A percentile compares a stretch with the other conserved stretches of the same genome.
phyloP scores from a whole-genome alignment of 1,140 invertebrate genomes.

The Streblospio benedicti region DNA sequence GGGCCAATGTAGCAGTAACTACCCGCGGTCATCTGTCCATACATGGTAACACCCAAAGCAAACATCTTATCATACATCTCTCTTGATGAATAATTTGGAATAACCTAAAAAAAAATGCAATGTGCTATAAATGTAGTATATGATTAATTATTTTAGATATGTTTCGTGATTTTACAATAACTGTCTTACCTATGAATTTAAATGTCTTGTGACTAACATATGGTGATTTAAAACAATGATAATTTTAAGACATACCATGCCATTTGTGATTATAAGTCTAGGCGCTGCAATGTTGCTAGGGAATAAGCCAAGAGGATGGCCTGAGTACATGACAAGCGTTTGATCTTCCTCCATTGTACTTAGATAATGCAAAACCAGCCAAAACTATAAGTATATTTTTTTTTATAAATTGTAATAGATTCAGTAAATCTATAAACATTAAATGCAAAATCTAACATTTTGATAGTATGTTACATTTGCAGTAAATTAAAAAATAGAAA shows the following conservation, averaged over 20 bases:
- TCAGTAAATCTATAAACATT: background rate
- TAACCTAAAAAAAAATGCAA: slow-evolving; percentile 42
- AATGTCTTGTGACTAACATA: too few relatives aligned
- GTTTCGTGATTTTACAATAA: background rate
- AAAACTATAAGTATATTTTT: slow-evolving; percentile 50
- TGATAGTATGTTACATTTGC: too few relatives aligned
- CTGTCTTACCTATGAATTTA: background rate
- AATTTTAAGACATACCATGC: slow-evolving; percentile 51
- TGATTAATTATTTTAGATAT: background rate
- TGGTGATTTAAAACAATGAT: too few relatives aligned
- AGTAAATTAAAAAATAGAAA: too few relatives aligned
- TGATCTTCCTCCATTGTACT: slow-evolving; percentile 55
- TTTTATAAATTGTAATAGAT: background rate
- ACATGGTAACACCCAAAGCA: slow-evolving; percentile 59
- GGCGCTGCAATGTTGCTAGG: slow-evolving; percentile 51
- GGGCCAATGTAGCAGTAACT: slow-evolving; percentile 65
- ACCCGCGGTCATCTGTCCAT: slow-evolving; percentile 58
- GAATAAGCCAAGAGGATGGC: slow-evolving; percentile 61
- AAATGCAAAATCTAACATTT: background rate
- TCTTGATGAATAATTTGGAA: slow-evolving; percentile 59
- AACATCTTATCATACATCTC: slow-evolving; percentile 54
- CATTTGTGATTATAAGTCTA: slow-evolving; percentile 61
- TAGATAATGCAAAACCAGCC: slow-evolving; percentile 57
- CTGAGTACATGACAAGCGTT: slow-evolving; percentile 60
- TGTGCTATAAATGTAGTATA: background rate